A percentile compares a stretch with the other conserved stretches of the same genome.
Conservation (phyloP, 2,113 vertebrate species). For the Oostethus manadensis region DNA sequence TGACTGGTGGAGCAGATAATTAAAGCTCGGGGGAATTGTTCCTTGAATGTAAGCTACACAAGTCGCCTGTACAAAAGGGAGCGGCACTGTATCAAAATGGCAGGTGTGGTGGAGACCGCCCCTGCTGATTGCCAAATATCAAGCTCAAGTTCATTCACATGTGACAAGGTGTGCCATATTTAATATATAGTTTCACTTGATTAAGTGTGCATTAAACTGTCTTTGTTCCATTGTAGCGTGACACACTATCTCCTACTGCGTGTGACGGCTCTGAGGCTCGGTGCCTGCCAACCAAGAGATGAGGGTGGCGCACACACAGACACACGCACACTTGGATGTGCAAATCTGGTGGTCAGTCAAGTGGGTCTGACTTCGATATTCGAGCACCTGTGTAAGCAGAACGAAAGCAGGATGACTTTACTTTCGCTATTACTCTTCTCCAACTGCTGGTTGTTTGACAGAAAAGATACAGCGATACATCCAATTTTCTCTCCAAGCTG, state of each 20-base stretch:
- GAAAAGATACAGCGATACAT: too few species aligned
- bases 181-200: conserved; percentile 38
- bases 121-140: conserved; percentile 3
- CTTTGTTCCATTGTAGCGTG: conserved; percentile 18
- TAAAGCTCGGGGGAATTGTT: conserved; percentile 49
- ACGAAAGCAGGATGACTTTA: conserved; percentile 19
- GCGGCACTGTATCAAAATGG: conserved; percentile 40
- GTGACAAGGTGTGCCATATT: conserved; percentile 18
- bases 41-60: conserved; percentile 40
- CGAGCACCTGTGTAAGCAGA: conserved; percentile 51
- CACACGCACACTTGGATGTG: conserved; percentile 15
- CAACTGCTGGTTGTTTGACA: not conserved
- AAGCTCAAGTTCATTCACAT: conserved; percentile 28
- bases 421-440: not conserved
- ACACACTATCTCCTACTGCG: conserved; percentile 20
- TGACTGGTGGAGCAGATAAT: conserved; percentile 49
- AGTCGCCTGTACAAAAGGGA: conserved; percentile 15
- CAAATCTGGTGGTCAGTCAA: conserved; percentile 24
- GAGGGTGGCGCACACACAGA: conserved; percentile 6
- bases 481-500: too few species aligned
- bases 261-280: conserved; percentile 34
- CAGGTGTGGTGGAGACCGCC: conserved; percentile 16
- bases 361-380: conserved; percentile 37
- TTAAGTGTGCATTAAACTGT: conserved; percentile 44
- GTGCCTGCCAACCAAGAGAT: conserved; percentile 29